phyloP scores from a whole-genome alignment of 2,797 vertebrate species.

The Hippoglossus hippoglossus region DNA sequence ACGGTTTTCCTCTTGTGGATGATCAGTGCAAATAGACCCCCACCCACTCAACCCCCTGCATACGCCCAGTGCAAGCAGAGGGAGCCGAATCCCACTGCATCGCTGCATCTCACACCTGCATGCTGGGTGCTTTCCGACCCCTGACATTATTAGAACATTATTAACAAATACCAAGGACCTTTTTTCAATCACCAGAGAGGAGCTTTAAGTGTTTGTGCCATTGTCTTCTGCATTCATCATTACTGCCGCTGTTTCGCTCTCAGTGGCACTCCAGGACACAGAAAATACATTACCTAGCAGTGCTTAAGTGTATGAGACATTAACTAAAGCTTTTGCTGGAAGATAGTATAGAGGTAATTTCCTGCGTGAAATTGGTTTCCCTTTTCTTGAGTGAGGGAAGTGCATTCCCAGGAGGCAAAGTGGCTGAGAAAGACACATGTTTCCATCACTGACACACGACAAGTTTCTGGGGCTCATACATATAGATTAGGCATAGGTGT shows the following conservation, averaged over 20 bases:
- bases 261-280: constrained; percentile 49
- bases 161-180: constrained; percentile 35
- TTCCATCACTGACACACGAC: constrained; percentile 29
- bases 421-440: constrained; percentile 13
- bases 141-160: constrained; percentile 39
- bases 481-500: background rate
- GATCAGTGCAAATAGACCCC: constrained; percentile 66
- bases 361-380: constrained; percentile 69
- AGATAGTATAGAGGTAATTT: constrained; percentile 71
- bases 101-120: constrained; percentile 30
- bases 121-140: constrained; percentile 6
- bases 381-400: constrained; percentile 44
- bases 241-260: constrained; percentile 38
- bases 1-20: constrained; percentile 69
- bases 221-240: constrained; percentile 55
- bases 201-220: constrained; percentile 25
- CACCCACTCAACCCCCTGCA: background rate
- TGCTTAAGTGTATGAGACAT: constrained; percentile 73
- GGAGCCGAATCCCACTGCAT: constrained; percentile 27
- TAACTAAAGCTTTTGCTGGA: constrained; percentile 71
- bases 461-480: constrained; percentile 6
- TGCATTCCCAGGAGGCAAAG: constrained; percentile 36
- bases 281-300: constrained; percentile 66
- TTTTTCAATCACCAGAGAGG: constrained; percentile 32
- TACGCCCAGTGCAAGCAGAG: constrained; percentile 39